Conservation (phyloP, 2,888 invertebrate genomes). For the Chrysolina oricalcia region DNA sequence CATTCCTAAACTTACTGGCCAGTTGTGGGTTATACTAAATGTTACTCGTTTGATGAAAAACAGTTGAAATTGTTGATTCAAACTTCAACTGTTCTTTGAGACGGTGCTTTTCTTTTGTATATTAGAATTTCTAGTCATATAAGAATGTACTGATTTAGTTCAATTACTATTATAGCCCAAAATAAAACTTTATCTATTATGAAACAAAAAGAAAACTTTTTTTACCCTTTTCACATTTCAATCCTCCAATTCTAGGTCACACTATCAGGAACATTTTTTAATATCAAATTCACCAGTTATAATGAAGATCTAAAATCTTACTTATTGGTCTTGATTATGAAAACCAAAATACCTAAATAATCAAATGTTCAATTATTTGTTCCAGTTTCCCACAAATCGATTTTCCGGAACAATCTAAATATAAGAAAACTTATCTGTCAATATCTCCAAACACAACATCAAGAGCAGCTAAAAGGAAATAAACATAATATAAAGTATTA, state of each 20-base stretch:
- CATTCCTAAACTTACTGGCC: constrained; percentile 59
- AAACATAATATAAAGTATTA: neutral
- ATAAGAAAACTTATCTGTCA: constrained; percentile 72
- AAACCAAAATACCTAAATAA: neutral
- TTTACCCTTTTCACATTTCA: neutral
- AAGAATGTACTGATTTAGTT: constrained; percentile 69
- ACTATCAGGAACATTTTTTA: no score
- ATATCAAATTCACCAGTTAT: no score
- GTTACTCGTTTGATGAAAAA: constrained; percentile 36
- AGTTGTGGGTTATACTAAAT: constrained; percentile 56
- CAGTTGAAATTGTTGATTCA: constrained; percentile 8
- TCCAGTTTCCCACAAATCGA: neutral
- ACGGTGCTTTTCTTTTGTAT: constrained; percentile 57
- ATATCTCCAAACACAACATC: constrained; percentile 79
- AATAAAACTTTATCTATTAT: constrained; percentile 67
- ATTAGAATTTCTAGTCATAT: constrained; percentile 70
- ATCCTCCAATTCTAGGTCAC: neutral
- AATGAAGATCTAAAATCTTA: no score
- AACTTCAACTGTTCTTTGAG: constrained; percentile 34
- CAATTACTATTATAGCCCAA: constrained; percentile 63
- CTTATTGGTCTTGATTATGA: no score
- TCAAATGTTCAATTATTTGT: neutral
- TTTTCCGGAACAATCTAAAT: neutral
- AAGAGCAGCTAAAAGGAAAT: constrained; percentile 64
- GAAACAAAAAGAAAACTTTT: constrained; percentile 25